Percentiles rank a stretch among this genome's conserved stretches.
Conservation (phyloP, 2,888 invertebrate species). For the Apodemia duryi region DNA sequence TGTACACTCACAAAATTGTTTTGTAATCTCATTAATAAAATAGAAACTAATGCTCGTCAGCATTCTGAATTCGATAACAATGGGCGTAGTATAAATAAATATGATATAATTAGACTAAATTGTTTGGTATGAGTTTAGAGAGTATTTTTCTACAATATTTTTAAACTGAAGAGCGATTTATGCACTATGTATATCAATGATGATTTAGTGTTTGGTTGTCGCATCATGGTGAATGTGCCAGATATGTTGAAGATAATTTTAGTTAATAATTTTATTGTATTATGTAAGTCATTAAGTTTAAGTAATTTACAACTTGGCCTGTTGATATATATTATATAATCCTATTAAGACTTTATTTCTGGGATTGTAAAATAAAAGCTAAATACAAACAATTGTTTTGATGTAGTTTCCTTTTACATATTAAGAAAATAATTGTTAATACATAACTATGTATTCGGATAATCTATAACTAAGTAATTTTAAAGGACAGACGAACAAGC, state of each 20-base stretch:
- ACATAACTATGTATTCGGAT: too few species aligned
- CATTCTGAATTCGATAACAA: conserved; percentile 38
- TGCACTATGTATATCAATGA: conserved; percentile 70
- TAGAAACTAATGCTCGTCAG: too few species aligned
- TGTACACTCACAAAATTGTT: too few species aligned
- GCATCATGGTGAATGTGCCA: conserved; percentile 73
- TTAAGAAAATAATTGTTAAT: too few species aligned
- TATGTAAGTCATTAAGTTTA: conserved; percentile 79
- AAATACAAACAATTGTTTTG: too few species aligned
- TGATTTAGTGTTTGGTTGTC: conserved; percentile 66
- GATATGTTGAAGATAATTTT: conserved; percentile 77
- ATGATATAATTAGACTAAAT: conserved; percentile 58
- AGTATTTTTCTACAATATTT: conserved; percentile 78
- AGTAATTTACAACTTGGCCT: conserved; percentile 79
- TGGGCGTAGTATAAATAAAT: conserved; percentile 50
- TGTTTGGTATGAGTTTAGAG: conserved; percentile 60
- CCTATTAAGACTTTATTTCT: conserved; percentile 78
- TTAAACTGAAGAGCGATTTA: conserved; percentile 66
- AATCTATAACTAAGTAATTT: too few species aligned
- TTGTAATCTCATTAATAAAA: too few species aligned
- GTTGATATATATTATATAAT: conserved; percentile 79
- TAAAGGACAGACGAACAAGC: too few species aligned
- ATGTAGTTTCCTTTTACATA: too few species aligned
- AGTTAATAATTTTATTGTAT: conserved; percentile 79
- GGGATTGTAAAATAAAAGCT: conserved; percentile 76